Evolutionary conservation across 2,113 vertebrate genomes (phyloP).

Genomic region (Coreoperca whiteheadi): DNA sequence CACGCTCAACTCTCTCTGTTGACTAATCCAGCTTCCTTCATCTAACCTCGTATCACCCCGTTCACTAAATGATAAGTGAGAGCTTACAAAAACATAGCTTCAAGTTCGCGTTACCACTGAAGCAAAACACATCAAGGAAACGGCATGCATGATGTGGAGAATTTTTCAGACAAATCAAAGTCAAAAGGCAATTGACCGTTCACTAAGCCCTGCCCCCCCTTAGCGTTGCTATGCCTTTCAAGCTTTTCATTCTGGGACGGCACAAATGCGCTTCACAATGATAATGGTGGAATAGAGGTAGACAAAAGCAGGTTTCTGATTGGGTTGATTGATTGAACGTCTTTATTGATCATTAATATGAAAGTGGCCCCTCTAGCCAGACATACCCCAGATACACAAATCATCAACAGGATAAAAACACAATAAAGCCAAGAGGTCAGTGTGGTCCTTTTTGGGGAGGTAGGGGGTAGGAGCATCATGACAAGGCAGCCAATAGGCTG

Average conservation of each 20-base stretch:
- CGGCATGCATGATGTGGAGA: neutral
- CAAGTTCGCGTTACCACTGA: constrained; percentile 22
- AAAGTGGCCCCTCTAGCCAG: too few species aligned
- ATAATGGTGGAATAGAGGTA: neutral
- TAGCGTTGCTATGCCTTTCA: too few species aligned
- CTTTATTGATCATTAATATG: too few species aligned
- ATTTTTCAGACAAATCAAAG: neutral
- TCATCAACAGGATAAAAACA: too few species aligned
- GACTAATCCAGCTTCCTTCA: constrained; percentile 57
- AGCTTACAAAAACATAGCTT: constrained; percentile 42
- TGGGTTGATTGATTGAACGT: too few species aligned
- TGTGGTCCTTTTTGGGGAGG: too few species aligned
- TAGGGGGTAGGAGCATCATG: too few species aligned
- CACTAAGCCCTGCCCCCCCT: too few species aligned
- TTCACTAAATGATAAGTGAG: constrained; percentile 45
- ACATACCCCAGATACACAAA: too few species aligned
- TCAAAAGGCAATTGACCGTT: neutral
- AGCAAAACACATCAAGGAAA: neutral
- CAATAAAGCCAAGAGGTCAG: too few species aligned
- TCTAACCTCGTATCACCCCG: constrained; percentile 37
- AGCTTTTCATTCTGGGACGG: neutral
- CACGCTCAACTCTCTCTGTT: constrained; percentile 41
- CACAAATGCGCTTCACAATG: neutral
- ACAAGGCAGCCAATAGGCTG: too few species aligned
- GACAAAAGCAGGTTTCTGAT: neutral